Conservation (phyloP, 1,140 invertebrate genomes). For the Hylaeus volcanicus region DNA sequence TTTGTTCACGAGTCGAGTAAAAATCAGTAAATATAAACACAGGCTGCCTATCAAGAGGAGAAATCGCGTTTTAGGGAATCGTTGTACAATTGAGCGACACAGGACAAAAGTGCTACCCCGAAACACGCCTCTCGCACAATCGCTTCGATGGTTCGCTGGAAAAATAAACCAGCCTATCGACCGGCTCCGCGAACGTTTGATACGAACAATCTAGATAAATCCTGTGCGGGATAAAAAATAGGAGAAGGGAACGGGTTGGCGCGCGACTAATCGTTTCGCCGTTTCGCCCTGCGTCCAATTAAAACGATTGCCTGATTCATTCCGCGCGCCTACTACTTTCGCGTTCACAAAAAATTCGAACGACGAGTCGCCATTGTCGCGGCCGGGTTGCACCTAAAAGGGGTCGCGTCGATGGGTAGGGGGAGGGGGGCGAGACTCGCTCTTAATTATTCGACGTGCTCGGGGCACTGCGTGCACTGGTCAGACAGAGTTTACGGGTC, state of each 20-base stretch:
- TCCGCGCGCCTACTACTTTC: background rate
- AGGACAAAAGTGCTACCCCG: background rate
- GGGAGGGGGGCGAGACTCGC: background rate
- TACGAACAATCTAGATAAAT: constrained; percentile 32
- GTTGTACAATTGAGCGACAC: background rate
- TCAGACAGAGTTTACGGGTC: constrained; percentile 10
- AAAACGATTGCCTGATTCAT: constrained; percentile 38
- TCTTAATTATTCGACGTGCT: constrained; percentile 29
- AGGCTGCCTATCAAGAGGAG: background rate
- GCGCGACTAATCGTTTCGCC: constrained; percentile 31
- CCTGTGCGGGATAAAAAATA: no score
- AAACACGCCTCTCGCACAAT: background rate
- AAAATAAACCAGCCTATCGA: background rate
- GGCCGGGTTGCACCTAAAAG: no score
- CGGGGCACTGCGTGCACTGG: background rate
- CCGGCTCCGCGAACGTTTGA: background rate
- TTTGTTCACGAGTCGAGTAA: background rate
- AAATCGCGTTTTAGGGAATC: background rate
- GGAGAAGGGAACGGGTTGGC: background rate
- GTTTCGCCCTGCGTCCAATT: constrained; percentile 17
- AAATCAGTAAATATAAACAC: background rate
- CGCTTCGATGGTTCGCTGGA: background rate
- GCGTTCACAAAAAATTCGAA: background rate
- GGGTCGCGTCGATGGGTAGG: no score
- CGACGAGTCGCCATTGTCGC: background rate